A percentile compares a stretch with the other conserved stretches of the same genome.
Conservation (phyloP, 2,113 vertebrate species). For the Chionomys nivalis region DNA sequence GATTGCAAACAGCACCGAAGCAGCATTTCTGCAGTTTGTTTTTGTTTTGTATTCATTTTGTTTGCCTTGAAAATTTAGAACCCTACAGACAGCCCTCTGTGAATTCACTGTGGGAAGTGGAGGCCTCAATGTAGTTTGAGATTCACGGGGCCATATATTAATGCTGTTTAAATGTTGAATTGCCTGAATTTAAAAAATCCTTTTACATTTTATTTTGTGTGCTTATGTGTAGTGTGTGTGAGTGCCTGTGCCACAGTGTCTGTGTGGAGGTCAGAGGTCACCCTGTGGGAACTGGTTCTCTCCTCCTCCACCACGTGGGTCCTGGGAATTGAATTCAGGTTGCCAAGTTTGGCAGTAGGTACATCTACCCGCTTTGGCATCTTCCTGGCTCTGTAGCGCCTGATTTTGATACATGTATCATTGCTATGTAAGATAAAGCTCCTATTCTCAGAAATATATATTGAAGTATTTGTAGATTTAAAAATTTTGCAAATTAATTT, state of each 20-base stretch:
- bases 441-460: neutral
- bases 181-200: neutral
- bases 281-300: neutral
- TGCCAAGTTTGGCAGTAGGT: neutral
- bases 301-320: neutral
- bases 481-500: slow-evolving; percentile 27
- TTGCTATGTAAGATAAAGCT: neutral
- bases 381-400: neutral
- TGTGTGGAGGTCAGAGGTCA: neutral
- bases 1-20: slow-evolving; percentile 6
- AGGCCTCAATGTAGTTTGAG: neutral
- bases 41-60: neutral
- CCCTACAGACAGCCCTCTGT: neutral
- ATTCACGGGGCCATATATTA: neutral
- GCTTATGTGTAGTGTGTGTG: neutral
- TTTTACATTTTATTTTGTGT: neutral
- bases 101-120: neutral
- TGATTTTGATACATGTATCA: slow-evolving; percentile 6
- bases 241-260: neutral
- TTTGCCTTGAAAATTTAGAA: slow-evolving; percentile 29
- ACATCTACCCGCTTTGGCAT: neutral
- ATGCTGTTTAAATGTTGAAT: neutral
- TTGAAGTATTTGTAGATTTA: neutral
- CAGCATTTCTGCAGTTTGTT: neutral
- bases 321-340: neutral